Evolutionary conservation across 2,113 vertebrate genomes (phyloP).

Genomic region (Semicossyphus pulcher): DNA sequence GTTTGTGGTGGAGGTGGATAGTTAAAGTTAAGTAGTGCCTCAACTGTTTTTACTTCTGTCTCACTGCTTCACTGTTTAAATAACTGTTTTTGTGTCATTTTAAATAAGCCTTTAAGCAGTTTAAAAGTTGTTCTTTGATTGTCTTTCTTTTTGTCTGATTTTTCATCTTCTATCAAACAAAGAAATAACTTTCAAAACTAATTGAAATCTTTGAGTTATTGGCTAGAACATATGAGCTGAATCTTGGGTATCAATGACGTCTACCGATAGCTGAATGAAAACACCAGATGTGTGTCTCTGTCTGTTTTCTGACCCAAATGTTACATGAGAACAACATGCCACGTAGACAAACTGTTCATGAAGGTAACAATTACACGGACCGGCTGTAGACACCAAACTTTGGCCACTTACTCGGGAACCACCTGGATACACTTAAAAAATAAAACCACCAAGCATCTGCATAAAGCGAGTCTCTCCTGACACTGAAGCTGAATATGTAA

Average conservation of each 20-base stretch:
- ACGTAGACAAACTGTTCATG: not conserved
- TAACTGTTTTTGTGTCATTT: not conserved
- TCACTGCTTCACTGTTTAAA: not conserved
- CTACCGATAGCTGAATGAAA: not conserved
- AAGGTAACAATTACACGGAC: not conserved
- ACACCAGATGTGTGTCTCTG: not conserved
- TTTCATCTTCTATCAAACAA: not conserved
- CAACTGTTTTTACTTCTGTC: not conserved
- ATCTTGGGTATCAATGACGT: no score
- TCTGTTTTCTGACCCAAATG: not conserved
- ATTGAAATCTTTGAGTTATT: no score
- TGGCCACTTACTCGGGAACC: no score
- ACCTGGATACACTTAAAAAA: no score
- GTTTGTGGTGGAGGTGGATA: slow-evolving; percentile 20
- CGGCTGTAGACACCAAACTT: not conserved
- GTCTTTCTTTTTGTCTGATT: not conserved
- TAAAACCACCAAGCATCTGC: not conserved
- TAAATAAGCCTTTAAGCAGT: no score
- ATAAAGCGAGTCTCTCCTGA: slow-evolving; percentile 3
- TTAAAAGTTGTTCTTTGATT: no score
- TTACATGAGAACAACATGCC: not conserved
- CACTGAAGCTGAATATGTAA: slow-evolving; percentile 23
- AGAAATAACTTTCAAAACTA: not conserved
- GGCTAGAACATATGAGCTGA: no score
- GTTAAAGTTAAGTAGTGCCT: not conserved